Evolutionary conservation across 2,113 vertebrate genomes (phyloP), one percentile per base, ranked within the genome.

Genomic region (Athene cunicularia): DNA sequence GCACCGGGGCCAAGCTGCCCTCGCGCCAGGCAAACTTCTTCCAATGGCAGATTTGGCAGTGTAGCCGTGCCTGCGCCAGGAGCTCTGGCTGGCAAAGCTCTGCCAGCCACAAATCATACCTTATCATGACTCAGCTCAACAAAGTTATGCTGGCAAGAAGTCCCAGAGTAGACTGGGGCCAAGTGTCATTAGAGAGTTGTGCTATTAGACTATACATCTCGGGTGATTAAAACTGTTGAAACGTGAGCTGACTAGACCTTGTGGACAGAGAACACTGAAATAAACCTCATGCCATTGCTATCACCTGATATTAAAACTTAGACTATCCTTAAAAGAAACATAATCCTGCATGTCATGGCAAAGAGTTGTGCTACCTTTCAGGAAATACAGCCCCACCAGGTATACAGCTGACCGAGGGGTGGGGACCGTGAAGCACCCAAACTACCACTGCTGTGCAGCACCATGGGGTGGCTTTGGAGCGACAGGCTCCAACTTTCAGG

Each of bases 71-170:
- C 81, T 3, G 2, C 9, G 8, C 41, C 27, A 2, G 59, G 58
- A 90, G n/a, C 32, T 80, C 47, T 47, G 79, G 30, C 64, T 76
- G 77, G 35, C 53, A 87, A 56, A 93, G 58, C 53, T 9, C 55
- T 73, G 58, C 41, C 80, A 82, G 88, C 39, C 74, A 67, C 47
- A 96, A 88, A 93, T 90, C 86, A 67, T 28, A 80, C 35, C 56
- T 96, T 88, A 79, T 56, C 80, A 41, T 0, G 2, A 76, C 56
- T 60, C 39, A 68, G 28, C 56, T 85, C 49, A 81, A 45, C 12
- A 26, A 81, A 87, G 70, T 39, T 58, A 37, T 16, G 9, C 58
- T 68, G 93, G 84, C 60, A 80, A 4, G 2, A 92, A 62, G 16
- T 58, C 55, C 33, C n/a, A 60, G 39, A 41, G 14, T 33, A 73